phyloP scores from a whole-genome alignment of 2,888 invertebrate species.

The Epinotia ramella region DNA sequence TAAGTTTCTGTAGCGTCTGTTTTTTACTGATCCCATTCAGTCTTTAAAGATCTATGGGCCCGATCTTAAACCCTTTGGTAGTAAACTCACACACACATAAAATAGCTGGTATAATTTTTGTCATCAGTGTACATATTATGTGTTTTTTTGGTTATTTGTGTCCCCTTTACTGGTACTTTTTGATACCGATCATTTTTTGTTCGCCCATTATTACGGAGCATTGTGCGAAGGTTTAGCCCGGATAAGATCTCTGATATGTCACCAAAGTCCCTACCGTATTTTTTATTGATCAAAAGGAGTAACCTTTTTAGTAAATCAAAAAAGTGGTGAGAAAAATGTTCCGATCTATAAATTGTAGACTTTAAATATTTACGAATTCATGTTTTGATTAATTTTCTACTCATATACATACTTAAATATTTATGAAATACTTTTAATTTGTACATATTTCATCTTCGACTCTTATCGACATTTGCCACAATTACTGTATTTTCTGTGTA shows the following conservation, averaged over 20 bases:
- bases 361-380: constrained; percentile 2
- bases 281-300: constrained; percentile 74
- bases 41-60: constrained; percentile 68
- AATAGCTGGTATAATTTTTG: constrained; percentile 67
- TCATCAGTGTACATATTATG: constrained; percentile 69
- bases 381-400: neutral
- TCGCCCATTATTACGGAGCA: constrained; percentile 76
- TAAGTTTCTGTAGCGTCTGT: constrained; percentile 70
- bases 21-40: constrained; percentile 76
- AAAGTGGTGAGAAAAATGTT: constrained; percentile 63
- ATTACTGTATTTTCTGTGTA: neutral
- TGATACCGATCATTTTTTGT: constrained; percentile 83
- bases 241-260: constrained; percentile 84
- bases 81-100: constrained; percentile 67
- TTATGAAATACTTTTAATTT: too few species aligned
- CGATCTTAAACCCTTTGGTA: constrained; percentile 75
- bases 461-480: neutral
- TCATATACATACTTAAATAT: neutral
- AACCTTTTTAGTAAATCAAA: constrained; percentile 74
- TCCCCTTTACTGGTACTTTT: constrained; percentile 79
- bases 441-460: too few species aligned
- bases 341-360: constrained; percentile 16
- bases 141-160: constrained; percentile 76
- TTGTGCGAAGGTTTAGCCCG: constrained; percentile 81
- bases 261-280: constrained; percentile 71